Evolutionary conservation across 2,113 vertebrate species (phyloP).

Genomic region (Ptilonorhynchus violaceus): DNA sequence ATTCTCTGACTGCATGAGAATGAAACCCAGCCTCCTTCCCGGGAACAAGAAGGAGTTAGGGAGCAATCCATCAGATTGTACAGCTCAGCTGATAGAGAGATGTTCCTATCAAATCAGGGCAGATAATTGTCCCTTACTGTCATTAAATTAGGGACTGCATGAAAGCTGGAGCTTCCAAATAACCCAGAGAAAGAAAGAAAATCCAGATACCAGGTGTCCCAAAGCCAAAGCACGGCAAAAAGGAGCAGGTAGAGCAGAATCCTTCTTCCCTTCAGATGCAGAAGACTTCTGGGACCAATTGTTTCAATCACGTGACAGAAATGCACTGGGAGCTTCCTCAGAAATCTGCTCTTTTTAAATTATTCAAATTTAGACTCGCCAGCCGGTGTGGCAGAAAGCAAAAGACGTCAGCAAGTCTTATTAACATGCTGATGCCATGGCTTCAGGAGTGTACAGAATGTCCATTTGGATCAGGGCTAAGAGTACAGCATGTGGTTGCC

Average conservation of each 20-base stretch:
- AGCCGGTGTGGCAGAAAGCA: constrained; percentile 54
- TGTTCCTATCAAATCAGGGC: not conserved
- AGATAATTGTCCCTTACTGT: not conserved
- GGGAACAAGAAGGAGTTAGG: not conserved
- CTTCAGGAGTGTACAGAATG: constrained; percentile 61
- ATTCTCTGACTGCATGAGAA: not conserved
- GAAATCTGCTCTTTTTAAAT: constrained; percentile 3
- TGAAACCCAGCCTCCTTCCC: not conserved
- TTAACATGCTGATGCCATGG: constrained; percentile 71
- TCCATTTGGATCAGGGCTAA: constrained; percentile 68
- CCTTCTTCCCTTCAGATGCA: not conserved
- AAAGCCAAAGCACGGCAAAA: not conserved
- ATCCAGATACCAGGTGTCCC: not conserved
- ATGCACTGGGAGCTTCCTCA: not conserved
- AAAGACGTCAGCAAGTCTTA: constrained; percentile 44
- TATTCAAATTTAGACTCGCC: constrained; percentile 62
- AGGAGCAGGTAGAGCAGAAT: not conserved
- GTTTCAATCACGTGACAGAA: not conserved
- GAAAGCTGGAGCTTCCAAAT: not conserved
- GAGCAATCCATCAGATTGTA: not conserved
- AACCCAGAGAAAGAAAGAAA: not conserved
- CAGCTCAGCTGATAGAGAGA: not conserved
- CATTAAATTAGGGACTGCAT: not conserved
- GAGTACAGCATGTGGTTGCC: constrained; percentile 65
- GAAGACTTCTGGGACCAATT: not conserved